Evolutionary conservation across 2,888 invertebrate genomes (phyloP).

Genomic region (Stramonita haemastoma): DNA sequence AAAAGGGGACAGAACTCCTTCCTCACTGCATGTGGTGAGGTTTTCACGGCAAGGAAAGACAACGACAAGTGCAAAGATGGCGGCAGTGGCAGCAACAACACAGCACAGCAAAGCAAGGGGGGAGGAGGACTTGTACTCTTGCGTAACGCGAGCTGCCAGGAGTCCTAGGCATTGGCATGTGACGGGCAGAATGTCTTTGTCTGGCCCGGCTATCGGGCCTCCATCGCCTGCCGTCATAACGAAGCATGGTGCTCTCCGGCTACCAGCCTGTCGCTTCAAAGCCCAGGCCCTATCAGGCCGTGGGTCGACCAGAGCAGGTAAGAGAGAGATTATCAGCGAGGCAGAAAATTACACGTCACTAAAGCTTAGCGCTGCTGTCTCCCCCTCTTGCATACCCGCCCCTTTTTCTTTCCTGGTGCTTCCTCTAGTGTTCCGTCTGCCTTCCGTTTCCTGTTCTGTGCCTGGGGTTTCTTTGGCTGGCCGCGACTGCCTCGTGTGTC

Average conservation of each 20-base stretch:
- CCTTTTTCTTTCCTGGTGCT: neutral
- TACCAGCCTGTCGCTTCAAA: slow-evolving; percentile 19
- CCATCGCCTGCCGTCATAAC: neutral
- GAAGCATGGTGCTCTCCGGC: slow-evolving; percentile 20
- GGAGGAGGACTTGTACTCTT: too few species aligned
- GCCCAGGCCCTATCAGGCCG: neutral
- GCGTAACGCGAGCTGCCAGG: neutral
- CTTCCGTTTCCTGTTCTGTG: neutral
- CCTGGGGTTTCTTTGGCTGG: neutral
- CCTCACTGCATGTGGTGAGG: too few species aligned
- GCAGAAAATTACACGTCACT: slow-evolving; percentile 10
- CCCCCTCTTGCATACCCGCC: neutral
- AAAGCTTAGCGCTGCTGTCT: neutral
- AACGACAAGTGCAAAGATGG: too few species aligned
- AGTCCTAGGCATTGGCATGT: neutral
- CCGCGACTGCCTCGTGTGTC: neutral
- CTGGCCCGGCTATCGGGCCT: neutral
- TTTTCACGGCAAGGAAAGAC: too few species aligned
- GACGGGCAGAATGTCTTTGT: slow-evolving; percentile 14
- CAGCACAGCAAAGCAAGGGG: too few species aligned
- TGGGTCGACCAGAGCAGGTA: neutral
- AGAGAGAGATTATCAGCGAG: neutral
- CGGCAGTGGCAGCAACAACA: too few species aligned
- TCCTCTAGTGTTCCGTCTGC: neutral
- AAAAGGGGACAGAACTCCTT: too few species aligned